Percentiles rank a stretch among this genome's conserved stretches.
Evolutionary conservation across 2,797 vertebrate genomes (phyloP).

Genomic region (Tragelaphus oryx): DNA sequence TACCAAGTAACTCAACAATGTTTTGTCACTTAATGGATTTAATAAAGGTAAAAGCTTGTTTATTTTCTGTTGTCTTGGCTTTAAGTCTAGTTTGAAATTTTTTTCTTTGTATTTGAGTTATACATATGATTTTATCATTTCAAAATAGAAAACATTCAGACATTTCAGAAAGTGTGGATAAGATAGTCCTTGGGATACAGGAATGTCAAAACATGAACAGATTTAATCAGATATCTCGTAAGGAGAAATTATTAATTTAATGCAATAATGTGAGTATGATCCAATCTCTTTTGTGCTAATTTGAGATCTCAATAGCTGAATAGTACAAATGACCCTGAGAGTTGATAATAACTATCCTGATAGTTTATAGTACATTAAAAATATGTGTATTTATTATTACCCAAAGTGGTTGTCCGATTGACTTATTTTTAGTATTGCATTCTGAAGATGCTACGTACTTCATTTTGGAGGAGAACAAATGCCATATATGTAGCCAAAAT

Average conservation of each 20-base stretch:
- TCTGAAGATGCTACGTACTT: background rate
- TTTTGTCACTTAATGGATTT: background rate
- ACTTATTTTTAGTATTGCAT: background rate
- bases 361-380: background rate
- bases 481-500: background rate
- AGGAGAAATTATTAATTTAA: background rate
- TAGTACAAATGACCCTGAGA: background rate
- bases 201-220: background rate
- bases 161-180: background rate
- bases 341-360: background rate
- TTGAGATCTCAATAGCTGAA: background rate
- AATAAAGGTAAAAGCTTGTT: background rate
- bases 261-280: background rate
- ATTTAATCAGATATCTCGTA: background rate
- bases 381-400: background rate
- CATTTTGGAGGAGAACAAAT: background rate
- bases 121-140: constrained; percentile 13
- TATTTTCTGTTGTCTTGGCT: constrained; percentile 22
- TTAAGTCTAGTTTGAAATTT: background rate
- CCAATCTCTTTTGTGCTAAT: background rate
- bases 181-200: background rate
- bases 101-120: constrained; percentile 30
- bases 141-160: constrained; percentile 24
- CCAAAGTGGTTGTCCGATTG: background rate
- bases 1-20: background rate